Percentiles rank a stretch among this genome's conserved stretches.
These are phyloP conservation scores for Dryobota labecula DNA, from an alignment of 2,888 invertebrate species.

Conservation along the genomic window DNA sequence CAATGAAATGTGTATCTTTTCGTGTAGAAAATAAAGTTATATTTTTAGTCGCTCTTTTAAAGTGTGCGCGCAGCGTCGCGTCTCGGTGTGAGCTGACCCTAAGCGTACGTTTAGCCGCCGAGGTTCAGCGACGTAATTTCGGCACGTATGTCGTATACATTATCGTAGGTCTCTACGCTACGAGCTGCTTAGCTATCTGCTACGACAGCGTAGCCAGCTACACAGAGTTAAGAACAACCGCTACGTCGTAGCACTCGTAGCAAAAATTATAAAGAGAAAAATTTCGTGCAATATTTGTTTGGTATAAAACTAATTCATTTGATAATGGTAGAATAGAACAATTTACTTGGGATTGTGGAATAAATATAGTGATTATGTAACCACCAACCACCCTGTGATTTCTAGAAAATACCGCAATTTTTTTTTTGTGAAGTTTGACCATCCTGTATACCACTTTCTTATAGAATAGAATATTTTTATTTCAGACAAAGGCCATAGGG, in stretches of 20 bases:
- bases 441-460: no score
- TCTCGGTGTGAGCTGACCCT: no score
- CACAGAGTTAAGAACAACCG: conserved; percentile 1
- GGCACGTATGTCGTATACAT: not conserved
- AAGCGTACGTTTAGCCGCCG: not conserved
- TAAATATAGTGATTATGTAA: not conserved
- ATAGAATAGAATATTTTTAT: no score
- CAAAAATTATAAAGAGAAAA: not conserved
- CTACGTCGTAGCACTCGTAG: conserved; percentile 43
- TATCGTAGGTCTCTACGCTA: not conserved
- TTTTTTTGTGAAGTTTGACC: no score
- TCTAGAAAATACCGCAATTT: no score
- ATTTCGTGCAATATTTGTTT: not conserved
- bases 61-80: no score
- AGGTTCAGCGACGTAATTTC: not conserved
- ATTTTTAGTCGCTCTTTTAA: no score
- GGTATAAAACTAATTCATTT: not conserved
- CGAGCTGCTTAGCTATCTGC: conserved; percentile 2
- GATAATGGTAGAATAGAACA: not conserved
- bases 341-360: not conserved
- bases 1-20: no score
- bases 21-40: no score
- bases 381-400: not conserved
- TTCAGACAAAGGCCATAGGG: no score
- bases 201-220: conserved; percentile 24